Base-by-base conservation (phyloP, 53 echinoderm and acorn worm species). In the Hippasteria phrygiana region DNA sequence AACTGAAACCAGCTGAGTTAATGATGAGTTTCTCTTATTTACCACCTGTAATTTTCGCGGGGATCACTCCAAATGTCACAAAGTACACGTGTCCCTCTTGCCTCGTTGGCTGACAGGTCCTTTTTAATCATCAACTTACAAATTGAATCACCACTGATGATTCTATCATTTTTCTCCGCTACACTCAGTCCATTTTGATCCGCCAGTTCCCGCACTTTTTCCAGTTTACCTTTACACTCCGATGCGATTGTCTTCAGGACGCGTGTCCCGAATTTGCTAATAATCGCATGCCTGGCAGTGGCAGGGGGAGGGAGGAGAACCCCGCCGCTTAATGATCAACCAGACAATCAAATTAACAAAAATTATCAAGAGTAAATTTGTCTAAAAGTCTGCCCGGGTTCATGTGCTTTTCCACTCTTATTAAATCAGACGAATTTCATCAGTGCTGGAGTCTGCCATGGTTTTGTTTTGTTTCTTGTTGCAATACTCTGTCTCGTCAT, bases 41-140 rank as follows among this genome's bases (percentile, higher is more conserved):
- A 43, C 63, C 66, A 82, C 82, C 82, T 45, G 82, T 82, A 27
- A 32, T 16, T 66, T 32, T 65, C 46, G 65, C 45, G 31, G 46
- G 27, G 31, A n/a, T 2, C 66, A 82, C 82, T 82, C 33, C 66
- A 82, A 64, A 41, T 43, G 45, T 18, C 82, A 82, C 82, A 82
- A 63, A 82, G 82, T 82, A 66, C 82, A 82, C 82, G 66, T 45
- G 66, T 82, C 63, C 45, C 14, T 5, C 63, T 41, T 11, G 64
- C 5, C 43, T 16, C 33, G 27, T 43, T 28, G 13, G 34, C 41
- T 66, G 64, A 65, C 82, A 45, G 64, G 65, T 65, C 28, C 6
- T 82, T 82, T 82, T 82, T 82, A 82, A 82, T 82, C 82, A 82
- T 82, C 82, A 82, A 82, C 82, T 63, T 5, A 65, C 66, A 65